Percentiles rank a stretch among this genome's conserved stretches.
phyloP scores from a whole-genome alignment of 1,140 invertebrate species.

The Eueides isabella region DNA sequence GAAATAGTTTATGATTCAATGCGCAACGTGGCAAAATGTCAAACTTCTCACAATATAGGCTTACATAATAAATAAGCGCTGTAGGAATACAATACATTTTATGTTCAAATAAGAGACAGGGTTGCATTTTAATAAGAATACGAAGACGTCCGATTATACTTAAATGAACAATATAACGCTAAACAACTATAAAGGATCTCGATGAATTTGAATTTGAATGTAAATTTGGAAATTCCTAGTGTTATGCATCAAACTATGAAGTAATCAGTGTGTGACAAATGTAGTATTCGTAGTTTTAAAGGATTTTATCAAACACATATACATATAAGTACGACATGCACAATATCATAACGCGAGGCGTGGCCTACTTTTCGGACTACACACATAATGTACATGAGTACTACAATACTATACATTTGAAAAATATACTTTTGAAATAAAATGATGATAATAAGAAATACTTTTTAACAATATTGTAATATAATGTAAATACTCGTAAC shows the following conservation, averaged over 20 bases:
- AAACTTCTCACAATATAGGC: constrained; percentile 14
- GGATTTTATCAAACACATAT: not conserved
- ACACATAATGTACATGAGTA: not conserved
- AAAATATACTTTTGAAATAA: too few species aligned
- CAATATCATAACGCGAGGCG: not conserved
- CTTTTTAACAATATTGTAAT: too few species aligned
- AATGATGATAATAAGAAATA: too few species aligned
- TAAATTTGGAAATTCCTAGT: too few species aligned
- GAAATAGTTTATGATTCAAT: constrained; percentile 9
- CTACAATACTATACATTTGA: too few species aligned
- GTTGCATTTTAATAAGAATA: constrained; percentile 48
- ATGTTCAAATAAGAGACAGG: constrained; percentile 35
- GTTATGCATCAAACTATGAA: not conserved
- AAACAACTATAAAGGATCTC: not conserved
- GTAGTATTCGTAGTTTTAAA: not conserved
- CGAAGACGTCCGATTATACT: constrained; percentile 34
- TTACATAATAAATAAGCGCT: constrained; percentile 16
- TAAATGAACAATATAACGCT: constrained; percentile 37
- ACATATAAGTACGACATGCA: not conserved
- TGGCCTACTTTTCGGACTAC: not conserved
- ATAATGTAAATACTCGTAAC: too few species aligned
- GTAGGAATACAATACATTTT: constrained; percentile 45
- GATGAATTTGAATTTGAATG: too few species aligned
- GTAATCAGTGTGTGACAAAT: too few species aligned
- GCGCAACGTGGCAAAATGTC: constrained; percentile 24